Percentiles rank a stretch among this genome's conserved stretches.
phyloP scores from a whole-genome alignment of 2,113 vertebrate species.

The Ondatra zibethicus region DNA sequence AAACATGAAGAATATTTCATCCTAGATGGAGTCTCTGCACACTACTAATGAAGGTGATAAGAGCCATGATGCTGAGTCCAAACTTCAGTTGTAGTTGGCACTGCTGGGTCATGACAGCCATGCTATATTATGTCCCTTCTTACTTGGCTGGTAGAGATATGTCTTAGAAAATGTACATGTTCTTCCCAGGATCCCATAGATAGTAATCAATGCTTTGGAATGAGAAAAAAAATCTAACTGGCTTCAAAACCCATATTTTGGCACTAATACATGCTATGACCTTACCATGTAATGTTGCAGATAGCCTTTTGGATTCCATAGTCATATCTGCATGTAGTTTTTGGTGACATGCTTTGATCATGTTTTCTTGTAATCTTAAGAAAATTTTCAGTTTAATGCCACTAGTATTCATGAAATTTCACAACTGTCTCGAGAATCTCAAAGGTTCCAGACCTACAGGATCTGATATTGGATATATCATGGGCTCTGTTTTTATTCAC shows the following conservation, averaged over 20 bases:
- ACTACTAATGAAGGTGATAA: slow-evolving; percentile 51
- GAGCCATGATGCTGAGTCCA: not conserved
- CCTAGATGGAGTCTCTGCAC: slow-evolving; percentile 14
- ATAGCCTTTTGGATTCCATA: not conserved
- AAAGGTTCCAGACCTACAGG: not conserved
- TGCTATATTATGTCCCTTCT: not conserved
- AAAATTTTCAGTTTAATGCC: not conserved
- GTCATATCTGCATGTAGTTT: not conserved
- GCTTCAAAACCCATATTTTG: not conserved
- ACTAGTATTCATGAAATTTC: not conserved
- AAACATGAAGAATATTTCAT: slow-evolving; percentile 55
- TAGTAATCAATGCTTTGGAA: not conserved
- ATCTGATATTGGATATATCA: not conserved
- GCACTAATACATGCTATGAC: not conserved
- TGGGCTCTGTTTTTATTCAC: not conserved
- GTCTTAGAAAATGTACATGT: not conserved
- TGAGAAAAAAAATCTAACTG: not conserved
- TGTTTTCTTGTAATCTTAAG: not conserved
- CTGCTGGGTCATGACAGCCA: not conserved
- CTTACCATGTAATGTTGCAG: not conserved
- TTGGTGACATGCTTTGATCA: not conserved
- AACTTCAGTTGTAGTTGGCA: not conserved
- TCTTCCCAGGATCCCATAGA: not conserved
- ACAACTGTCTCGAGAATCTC: not conserved
- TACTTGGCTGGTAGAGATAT: not conserved